These are phyloP conservation scores for Chloroclysta siterata DNA, from an alignment of 2,888 invertebrate genomes.

Conservation along the genomic window DNA sequence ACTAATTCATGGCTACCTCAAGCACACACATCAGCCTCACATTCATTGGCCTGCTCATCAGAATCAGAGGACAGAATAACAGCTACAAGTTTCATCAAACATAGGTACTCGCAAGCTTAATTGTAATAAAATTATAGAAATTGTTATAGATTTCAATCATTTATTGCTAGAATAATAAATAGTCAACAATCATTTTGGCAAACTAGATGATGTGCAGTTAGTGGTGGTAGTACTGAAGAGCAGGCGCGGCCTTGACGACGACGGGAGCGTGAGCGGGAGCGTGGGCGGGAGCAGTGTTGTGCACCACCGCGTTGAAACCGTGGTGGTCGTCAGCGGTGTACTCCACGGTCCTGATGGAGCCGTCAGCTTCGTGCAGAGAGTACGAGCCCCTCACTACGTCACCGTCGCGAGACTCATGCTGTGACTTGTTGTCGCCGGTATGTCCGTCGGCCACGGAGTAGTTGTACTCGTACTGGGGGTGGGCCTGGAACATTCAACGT, in stretches of 20 bases:
- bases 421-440: slow-evolving; percentile 85
- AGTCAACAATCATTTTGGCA: slow-evolving; percentile 33
- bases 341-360: slow-evolving; percentile 82
- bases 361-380: slow-evolving; percentile 83
- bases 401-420: slow-evolving; percentile 81
- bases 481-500: slow-evolving; percentile 51
- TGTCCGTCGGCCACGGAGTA: slow-evolving; percentile 84
- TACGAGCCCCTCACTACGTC: slow-evolving; percentile 83
- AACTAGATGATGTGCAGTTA: slow-evolving; percentile 30
- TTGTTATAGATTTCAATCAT: slow-evolving; percentile 8
- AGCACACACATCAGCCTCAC: no score
- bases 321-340: slow-evolving; percentile 83
- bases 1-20: no score
- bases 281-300: slow-evolving; percentile 60
- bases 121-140: neutral
- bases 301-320: slow-evolving; percentile 70
- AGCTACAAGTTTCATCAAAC: no score
- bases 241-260: slow-evolving; percentile 47
- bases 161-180: slow-evolving; percentile 38
- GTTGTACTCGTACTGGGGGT: slow-evolving; percentile 80
- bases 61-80: no score
- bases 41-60: no score
- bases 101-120: no score
- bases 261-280: slow-evolving; percentile 54
- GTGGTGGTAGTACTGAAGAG: slow-evolving; percentile 56